phyloP scores from a whole-genome alignment of 92 coral and sea anemone genomes.

The Porites cylindrica region DNA sequence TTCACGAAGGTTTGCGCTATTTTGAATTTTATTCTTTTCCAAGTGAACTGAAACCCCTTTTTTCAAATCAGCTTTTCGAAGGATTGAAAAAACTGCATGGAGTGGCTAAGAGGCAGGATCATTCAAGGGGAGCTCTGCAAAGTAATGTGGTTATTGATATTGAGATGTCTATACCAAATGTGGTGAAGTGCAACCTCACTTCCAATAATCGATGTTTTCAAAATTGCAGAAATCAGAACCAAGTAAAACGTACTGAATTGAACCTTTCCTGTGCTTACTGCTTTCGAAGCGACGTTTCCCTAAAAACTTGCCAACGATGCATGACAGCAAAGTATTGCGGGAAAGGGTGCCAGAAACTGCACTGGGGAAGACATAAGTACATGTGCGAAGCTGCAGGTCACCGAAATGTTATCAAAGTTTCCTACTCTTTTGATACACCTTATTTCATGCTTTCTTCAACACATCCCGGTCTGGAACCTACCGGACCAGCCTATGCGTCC shows the following conservation, averaged over 20 bases:
- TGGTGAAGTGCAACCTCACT: neutral
- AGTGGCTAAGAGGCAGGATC: too few relatives aligned
- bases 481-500: conserved; percentile 26
- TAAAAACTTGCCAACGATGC: neutral
- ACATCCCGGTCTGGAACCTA: conserved; percentile 26
- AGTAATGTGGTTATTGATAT: neutral
- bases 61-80: neutral
- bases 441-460: neutral
- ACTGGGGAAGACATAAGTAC: conserved; percentile 51
- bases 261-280: neutral
- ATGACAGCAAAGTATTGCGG: conserved; percentile 34
- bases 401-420: neutral
- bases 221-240: neutral
- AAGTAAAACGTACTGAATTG: neutral
- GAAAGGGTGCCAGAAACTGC: conserved; percentile 22
- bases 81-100: neutral
- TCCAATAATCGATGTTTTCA: neutral
- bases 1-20: conserved; percentile 11
- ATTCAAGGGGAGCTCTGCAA: too few relatives aligned
- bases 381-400: conserved; percentile 10
- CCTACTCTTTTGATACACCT: neutral
- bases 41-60: neutral
- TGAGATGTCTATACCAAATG: neutral
- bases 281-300: neutral
- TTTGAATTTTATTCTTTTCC: conserved; percentile 5